Base-by-base conservation (phyloP, 2,797 vertebrate genomes). In the Galago senegalensis region DNA sequence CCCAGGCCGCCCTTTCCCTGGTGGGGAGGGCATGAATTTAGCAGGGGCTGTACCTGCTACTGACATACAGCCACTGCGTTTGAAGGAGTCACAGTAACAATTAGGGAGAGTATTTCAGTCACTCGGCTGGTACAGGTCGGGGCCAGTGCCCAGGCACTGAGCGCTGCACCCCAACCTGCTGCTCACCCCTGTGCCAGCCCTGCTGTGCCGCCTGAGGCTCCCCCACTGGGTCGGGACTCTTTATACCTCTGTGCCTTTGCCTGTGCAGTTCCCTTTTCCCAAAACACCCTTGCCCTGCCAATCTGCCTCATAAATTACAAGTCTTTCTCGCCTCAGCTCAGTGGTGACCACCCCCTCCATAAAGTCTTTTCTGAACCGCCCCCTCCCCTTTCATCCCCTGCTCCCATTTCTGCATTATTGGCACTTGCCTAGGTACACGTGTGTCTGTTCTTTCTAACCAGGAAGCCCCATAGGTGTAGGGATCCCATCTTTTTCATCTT, bases 301-400 rank as follows among this genome's bases (percentile, higher is more conserved):
- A 37, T 29, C 76, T 75, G 29, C 34, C 43, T 53, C 17, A 7
- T 16, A 87, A 76, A 60, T 37, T 7, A 25, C 40, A 29, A 13
- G 91, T 70, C 92, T 72, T 82, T 86, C 60, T 75, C 46, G 25
- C 61, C 63, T 96, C 77, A 21, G 27, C 18, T 89, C 77, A 2
- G 31, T 79, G 4, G 34, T 43, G 31, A 63, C 21, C 25, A 25
- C 8, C 2, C 5, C 53, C 69, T 89, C 56, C 77, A n/a, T 40
- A 31, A 91, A 88, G 70, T 65, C 56, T 73, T 76, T 84, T 65
- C 83, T 70, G 21, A 80, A 25, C 27, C 3, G 11, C 5, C 27
- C 34, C 1, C 10, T 79, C 29, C 27, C 37, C 25, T 3, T 37
- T 21, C 11, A 17, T n/a, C 60, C 25, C 21, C 2, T 3, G 17